These are phyloP conservation scores for Trichopria drosophilae DNA, from an alignment of 2,888 invertebrate genomes.

Conservation along the genomic window DNA sequence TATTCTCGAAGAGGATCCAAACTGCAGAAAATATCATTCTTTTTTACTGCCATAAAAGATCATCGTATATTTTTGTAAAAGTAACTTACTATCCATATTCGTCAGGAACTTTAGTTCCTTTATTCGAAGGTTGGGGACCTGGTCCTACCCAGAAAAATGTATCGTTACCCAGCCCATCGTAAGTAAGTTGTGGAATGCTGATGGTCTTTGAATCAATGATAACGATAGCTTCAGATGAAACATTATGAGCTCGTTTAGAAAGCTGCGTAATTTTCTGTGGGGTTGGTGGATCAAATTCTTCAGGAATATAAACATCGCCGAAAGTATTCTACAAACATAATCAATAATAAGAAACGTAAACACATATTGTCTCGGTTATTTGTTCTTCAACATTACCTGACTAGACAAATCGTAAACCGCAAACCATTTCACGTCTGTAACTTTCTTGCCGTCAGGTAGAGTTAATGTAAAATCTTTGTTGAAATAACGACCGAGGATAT, in stretches of 20 bases:
- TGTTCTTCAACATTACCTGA: conserved; percentile 62
- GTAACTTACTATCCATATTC: conserved; percentile 89
- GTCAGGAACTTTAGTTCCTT: conserved; percentile 82
- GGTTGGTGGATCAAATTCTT: conserved; percentile 85
- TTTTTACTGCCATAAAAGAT: background rate
- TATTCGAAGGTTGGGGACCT: conserved; percentile 82
- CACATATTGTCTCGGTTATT: too few relatives aligned
- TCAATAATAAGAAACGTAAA: conserved; percentile 7
- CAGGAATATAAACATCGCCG: conserved; percentile 87
- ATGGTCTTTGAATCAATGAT: conserved; percentile 82
- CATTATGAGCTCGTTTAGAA: conserved; percentile 66
- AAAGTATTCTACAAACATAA: conserved; percentile 68
- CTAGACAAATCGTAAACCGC: conserved; percentile 84
- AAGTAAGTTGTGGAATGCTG: conserved; percentile 73
- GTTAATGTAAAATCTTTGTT: conserved; percentile 81
- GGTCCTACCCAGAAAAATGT: conserved; percentile 88
- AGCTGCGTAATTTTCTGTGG: conserved; percentile 67
- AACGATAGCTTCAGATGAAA: conserved; percentile 72
- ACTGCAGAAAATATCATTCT: conserved; percentile 58
- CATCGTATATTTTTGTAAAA: conserved; percentile 1
- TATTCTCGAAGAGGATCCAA: conserved; percentile 78
- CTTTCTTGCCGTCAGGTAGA: conserved; percentile 82
- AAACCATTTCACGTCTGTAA: conserved; percentile 87
- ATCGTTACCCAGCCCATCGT: conserved; percentile 75
- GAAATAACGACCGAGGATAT: conserved; percentile 81